These are phyloP conservation scores for Drosophila kepulauana DNA, from an alignment of 1,140 invertebrate genomes.

Conservation along the genomic window DNA sequence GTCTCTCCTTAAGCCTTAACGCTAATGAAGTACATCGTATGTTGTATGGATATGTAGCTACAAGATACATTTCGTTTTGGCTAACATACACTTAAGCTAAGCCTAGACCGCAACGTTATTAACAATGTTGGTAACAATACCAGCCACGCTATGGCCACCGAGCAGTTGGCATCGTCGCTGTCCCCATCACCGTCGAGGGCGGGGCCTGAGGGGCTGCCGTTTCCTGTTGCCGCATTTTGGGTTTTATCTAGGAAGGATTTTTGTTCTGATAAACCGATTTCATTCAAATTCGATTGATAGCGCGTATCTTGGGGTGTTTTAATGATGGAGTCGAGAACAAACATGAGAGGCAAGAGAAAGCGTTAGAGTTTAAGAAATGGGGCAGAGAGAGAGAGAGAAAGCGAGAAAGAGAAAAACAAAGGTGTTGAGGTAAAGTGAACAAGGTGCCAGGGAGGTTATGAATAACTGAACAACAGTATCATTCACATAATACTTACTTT, in stretches of 20 bases:
- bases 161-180: constrained; percentile 37
- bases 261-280: constrained; percentile 90
- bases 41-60: constrained; percentile 31
- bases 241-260: constrained; percentile 87
- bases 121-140: constrained; percentile 41
- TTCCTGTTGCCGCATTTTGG: constrained; percentile 79
- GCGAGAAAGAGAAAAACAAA: constrained; percentile 12
- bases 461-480: neutral
- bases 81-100: constrained; percentile 63
- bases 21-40: constrained; percentile 17
- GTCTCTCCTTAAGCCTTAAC: constrained; percentile 47
- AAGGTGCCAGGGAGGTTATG: constrained; percentile 23
- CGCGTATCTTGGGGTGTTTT: constrained; percentile 86
- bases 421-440: constrained; percentile 17
- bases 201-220: constrained; percentile 72
- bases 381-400: constrained; percentile 47
- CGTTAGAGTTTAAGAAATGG: constrained; percentile 38
- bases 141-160: constrained; percentile 60
- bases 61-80: constrained; percentile 44
- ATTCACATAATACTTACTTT: constrained; percentile 64
- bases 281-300: constrained; percentile 89
- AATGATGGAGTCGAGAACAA: constrained; percentile 30
- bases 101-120: constrained; percentile 44
- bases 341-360: constrained; percentile 52
- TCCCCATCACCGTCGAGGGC: constrained; percentile 55